These are phyloP conservation scores for Porites evermanni DNA, from an alignment of 92 coral and sea anemone genomes.

Conservation along the genomic window DNA sequence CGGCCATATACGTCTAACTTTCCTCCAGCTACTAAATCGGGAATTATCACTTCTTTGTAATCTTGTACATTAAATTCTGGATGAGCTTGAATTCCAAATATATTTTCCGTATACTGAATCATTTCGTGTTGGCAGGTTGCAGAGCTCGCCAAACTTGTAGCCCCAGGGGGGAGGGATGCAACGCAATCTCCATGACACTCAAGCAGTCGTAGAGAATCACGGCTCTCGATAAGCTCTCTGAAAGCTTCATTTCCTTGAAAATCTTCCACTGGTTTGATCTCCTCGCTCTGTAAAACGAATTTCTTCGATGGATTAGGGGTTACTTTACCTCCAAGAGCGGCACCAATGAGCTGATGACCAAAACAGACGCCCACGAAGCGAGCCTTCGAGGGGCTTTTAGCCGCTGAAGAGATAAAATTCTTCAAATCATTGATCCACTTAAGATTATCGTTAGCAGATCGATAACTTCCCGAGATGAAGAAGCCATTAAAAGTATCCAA, in stretches of 20 bases:
- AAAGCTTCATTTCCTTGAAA: slow-evolving; percentile 31
- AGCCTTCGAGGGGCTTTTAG: slow-evolving; percentile 44
- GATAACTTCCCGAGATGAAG: slow-evolving; percentile 64
- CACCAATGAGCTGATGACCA: slow-evolving; percentile 65
- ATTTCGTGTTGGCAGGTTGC: slow-evolving; percentile 73
- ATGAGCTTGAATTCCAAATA: slow-evolving; percentile 78
- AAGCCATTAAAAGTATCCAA: slow-evolving; percentile 64
- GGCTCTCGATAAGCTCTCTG: not conserved
- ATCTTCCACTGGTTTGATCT: slow-evolving; percentile 30
- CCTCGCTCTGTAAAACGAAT: slow-evolving; percentile 60
- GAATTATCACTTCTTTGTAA: slow-evolving; percentile 54
- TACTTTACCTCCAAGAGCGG: slow-evolving; percentile 66
- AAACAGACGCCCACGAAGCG: slow-evolving; percentile 65
- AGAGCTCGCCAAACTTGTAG: slow-evolving; percentile 66
- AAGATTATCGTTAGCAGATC: slow-evolving; percentile 61
- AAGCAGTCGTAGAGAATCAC: slow-evolving; percentile 30
- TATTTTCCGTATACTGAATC: slow-evolving; percentile 60
- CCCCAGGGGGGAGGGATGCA: slow-evolving; percentile 59
- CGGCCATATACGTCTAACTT: slow-evolving; percentile 13
- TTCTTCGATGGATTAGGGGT: slow-evolving; percentile 51
- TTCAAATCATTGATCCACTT: slow-evolving; percentile 69
- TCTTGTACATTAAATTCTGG: slow-evolving; percentile 71
- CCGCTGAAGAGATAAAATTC: slow-evolving; percentile 50
- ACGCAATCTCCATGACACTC: slow-evolving; percentile 64
- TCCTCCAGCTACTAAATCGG: slow-evolving; percentile 17